Base-by-base conservation (phyloP, 2,797 vertebrate species). In the Cyclopterus lumpus region DNA sequence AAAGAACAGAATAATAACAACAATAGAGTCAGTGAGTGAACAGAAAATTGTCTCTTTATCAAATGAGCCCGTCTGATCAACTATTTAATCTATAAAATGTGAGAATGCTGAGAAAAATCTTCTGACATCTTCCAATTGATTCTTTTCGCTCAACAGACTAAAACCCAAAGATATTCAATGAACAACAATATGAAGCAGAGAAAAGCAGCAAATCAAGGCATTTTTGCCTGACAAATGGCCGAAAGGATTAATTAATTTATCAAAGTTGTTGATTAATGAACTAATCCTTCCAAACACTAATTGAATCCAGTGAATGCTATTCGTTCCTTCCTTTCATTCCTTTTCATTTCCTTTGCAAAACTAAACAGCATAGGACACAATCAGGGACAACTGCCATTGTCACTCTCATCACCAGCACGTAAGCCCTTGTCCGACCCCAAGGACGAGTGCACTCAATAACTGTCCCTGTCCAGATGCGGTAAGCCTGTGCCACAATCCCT, bases 391-490 rank as follows among this genome's bases (percentile, higher is more conserved):
- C 77, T 88, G 71, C 84, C 86, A 86, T 89, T 90, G 85, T 91
- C 86, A 78, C 85, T 88, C 83, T 87, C 82, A 85, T 91, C 89
- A 87, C 86, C 75, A 48, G 77, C 87, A 85, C 86, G 71, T 90
- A 93, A 92, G 92, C 91, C 91, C 87, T 92, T 85, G 87, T 91
- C 91, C 83, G 87, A 93, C 92, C 92, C 91, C 91, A 94, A 93
- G 92, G 93, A 93, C 91, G 89, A 94, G 91, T 83, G 90, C 91
- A 94, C 92, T 94, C 93, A 93, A 94, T 94, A 93, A 91, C 90
- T 92, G 92, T 94, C 91, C 88, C 84, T 88, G 91, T 93, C 91
- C 93, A 93, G 93, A 94, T 85, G 65, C 73, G 61, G 87, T 93
- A 93, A 93, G 92, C 93, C 89, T 82, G 81, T 80, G 80, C 85